Percentiles rank a stretch among this genome's conserved stretches.
phyloP scores from a whole-genome alignment of 1,140 invertebrate genomes.

The Zaprionus tsacasi region DNA sequence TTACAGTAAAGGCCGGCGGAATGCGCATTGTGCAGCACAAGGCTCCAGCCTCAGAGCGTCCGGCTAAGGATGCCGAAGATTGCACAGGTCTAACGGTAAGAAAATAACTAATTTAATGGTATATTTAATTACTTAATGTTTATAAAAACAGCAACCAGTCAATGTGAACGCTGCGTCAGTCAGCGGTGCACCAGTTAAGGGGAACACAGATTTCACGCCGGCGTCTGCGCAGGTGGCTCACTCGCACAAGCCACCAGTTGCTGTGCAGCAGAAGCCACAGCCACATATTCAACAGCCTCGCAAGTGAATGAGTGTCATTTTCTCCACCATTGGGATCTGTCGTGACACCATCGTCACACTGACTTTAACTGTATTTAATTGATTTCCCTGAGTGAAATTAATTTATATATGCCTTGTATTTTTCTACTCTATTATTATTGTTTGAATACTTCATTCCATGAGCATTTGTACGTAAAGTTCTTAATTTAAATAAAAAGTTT shows the following conservation, averaged over 20 bases:
- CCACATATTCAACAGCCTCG: conserved; percentile 91
- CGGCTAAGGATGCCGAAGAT: conserved; percentile 86
- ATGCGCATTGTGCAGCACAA: conserved; percentile 97
- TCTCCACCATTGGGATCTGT: background rate
- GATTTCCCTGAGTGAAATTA: conserved; percentile 29
- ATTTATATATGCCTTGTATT: conserved; percentile 57
- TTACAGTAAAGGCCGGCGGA: conserved; percentile 94
- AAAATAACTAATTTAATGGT: conserved; percentile 16
- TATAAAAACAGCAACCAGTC: conserved; percentile 82
- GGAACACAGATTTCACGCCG: conserved; percentile 94
- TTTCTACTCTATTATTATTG: conserved; percentile 49
- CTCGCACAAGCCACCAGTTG: conserved; percentile 89
- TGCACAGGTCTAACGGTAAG: conserved; percentile 82
- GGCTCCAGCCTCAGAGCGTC: conserved; percentile 87
- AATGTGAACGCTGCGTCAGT: conserved; percentile 90
- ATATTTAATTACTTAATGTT: conserved; percentile 65
- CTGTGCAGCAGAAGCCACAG: conserved; percentile 86
- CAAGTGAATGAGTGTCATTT: conserved; percentile 84
- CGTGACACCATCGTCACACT: conserved; percentile 5
- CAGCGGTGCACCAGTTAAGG: conserved; percentile 91
- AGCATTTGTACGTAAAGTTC: conserved; percentile 42
- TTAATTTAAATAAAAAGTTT: conserved; percentile 57
- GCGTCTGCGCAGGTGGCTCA: conserved; percentile 92
- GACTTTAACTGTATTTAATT: conserved; percentile 56
- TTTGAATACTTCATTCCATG: conserved; percentile 61